Conservation (phyloP, 2,113 vertebrate species). For the Thalassarche chlororhynchos region DNA sequence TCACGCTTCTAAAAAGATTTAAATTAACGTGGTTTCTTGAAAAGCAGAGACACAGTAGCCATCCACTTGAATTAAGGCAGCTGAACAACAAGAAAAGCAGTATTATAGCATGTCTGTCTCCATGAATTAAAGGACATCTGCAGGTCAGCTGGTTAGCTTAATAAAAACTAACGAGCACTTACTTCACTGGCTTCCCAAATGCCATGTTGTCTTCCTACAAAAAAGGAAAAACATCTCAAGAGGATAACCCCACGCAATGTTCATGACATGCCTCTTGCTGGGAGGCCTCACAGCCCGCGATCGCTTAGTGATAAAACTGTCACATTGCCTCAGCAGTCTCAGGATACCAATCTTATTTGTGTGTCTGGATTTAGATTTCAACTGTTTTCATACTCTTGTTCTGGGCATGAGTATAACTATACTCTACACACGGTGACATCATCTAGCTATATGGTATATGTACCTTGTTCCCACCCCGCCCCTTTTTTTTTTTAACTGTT, state of each 20-base stretch:
- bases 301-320: not conserved
- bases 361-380: not conserved
- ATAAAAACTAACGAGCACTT: constrained; percentile 63
- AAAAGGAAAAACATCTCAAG: not conserved
- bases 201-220: constrained; percentile 97
- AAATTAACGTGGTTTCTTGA: not conserved
- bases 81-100: not conserved
- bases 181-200: constrained; percentile 97
- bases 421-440: not conserved
- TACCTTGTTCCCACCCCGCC: not conserved
- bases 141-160: not conserved
- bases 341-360: not conserved
- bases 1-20: not conserved
- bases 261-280: not conserved
- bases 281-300: not conserved
- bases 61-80: not conserved
- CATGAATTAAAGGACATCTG: not conserved
- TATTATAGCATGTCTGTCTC: not conserved
- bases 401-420: not conserved
- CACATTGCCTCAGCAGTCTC: not conserved
- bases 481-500: no score
- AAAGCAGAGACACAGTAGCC: not conserved
- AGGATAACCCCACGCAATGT: rapidly evolving
- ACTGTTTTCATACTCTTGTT: rapidly evolving
- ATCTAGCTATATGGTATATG: rapidly evolving